phyloP scores from a whole-genome alignment of 2,888 invertebrate species.

The Diarsia dahlii region DNA sequence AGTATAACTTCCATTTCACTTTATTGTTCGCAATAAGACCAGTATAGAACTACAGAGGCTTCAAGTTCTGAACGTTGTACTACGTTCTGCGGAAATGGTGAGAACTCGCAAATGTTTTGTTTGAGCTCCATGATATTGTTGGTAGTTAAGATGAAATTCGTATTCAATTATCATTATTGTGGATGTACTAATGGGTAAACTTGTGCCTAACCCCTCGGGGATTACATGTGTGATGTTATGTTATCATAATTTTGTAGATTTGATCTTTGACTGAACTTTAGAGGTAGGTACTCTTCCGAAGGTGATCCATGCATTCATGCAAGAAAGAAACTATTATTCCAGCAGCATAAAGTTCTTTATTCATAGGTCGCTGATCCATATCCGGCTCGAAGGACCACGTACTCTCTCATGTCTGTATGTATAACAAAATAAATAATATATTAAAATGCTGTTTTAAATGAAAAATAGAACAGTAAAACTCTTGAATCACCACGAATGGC shows the following conservation, averaged over 20 bases:
- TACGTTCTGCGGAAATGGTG: slow-evolving; percentile 1
- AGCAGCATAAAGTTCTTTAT: neutral
- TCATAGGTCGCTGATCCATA: neutral
- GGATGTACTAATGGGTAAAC: no score
- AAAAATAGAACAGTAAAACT: neutral
- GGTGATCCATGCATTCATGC: neutral
- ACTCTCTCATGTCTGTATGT: neutral
- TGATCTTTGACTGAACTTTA: neutral
- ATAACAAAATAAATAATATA: no score
- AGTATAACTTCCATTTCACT: slow-evolving; percentile 30
- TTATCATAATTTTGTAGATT: neutral
- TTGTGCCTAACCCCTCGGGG: no score
- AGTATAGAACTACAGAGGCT: slow-evolving; percentile 1
- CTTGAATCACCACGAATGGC: neutral
- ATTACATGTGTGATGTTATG: no score
- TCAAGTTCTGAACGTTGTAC: slow-evolving; percentile 1
- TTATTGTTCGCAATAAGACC: slow-evolving; percentile 50
- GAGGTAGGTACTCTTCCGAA: neutral
- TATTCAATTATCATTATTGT: neutral
- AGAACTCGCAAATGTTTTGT: slow-evolving; percentile 12
- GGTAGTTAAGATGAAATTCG: neutral
- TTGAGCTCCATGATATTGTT: slow-evolving; percentile 5
- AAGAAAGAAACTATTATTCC: neutral
- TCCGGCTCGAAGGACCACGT: neutral
- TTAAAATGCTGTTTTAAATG: no score